These are phyloP conservation scores for Anguilla megastoma DNA, from an alignment of 2,797 vertebrate species.

Conservation along the genomic window DNA sequence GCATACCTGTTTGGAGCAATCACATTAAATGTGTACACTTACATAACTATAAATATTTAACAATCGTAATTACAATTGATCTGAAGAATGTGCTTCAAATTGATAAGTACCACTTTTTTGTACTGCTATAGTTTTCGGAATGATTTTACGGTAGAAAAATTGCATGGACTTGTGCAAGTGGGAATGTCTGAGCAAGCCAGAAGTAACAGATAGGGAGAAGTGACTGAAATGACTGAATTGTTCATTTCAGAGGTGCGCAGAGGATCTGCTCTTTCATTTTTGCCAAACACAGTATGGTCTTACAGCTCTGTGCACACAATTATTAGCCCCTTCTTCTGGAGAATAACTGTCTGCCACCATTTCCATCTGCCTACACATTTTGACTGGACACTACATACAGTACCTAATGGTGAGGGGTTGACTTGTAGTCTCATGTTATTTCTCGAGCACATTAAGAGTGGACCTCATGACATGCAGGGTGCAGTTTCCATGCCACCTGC, in stretches of 20 bases:
- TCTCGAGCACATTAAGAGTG: background rate
- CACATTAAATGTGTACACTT: background rate
- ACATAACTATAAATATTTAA: background rate
- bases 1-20: background rate
- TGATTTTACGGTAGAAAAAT: background rate
- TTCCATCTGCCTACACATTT: background rate
- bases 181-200: no score
- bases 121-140: background rate
- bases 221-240: background rate
- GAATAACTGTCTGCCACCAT: background rate
- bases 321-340: background rate
- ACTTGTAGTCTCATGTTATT: background rate
- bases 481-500: background rate
- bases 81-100: background rate
- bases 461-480: background rate
- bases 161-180: background rate
- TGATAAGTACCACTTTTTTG: no score
- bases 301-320: background rate
- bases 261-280: background rate
- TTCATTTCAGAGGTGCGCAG: background rate
- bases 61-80: background rate
- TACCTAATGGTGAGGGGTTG: background rate
- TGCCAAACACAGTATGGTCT: background rate
- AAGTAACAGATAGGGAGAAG: no score
- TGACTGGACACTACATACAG: background rate